A percentile compares a stretch with the other conserved stretches of the same genome.
These are phyloP conservation scores for Panagrolaimus sp. DNA, from an alignment of 1,140 invertebrate species.

Conservation along the genomic window DNA sequence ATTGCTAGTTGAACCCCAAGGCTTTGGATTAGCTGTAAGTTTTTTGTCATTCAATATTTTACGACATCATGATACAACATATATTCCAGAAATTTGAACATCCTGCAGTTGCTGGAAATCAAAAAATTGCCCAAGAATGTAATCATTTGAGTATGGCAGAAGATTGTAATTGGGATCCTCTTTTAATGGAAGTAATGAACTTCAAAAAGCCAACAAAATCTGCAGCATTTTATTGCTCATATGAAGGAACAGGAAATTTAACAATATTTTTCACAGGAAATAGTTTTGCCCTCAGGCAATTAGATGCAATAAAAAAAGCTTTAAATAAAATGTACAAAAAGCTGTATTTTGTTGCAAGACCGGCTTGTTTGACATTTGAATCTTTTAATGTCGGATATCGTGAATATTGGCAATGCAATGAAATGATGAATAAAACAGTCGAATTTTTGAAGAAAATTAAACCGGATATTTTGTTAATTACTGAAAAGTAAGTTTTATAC, in stretches of 20 bases:
- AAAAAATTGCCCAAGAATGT: background rate
- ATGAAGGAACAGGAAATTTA: background rate
- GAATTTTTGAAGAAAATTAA: conserved; percentile 4
- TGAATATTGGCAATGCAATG: background rate
- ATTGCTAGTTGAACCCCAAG: too few relatives aligned
- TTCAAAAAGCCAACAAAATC: background rate
- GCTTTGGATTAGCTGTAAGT: too few relatives aligned
- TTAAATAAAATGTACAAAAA: background rate
- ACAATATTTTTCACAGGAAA: background rate
- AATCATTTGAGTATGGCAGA: background rate
- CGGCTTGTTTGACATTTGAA: background rate
- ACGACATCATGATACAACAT: background rate
- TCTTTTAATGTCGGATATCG: background rate
- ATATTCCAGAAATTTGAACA: background rate
- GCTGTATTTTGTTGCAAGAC: conserved; percentile 4
- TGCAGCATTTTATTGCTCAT: background rate
- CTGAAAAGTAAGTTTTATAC: background rate
- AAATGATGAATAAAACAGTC: background rate
- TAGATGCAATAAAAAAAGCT: background rate
- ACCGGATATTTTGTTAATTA: conserved; percentile 2
- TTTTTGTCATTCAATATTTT: background rate
- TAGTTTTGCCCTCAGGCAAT: background rate
- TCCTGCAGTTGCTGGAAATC: background rate
- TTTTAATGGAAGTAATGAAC: background rate
- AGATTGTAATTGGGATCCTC: conserved; percentile 7